Evolutionary conservation across 2,797 vertebrate species (phyloP), one percentile per base, ranked within the genome.

Genomic region (Salarias fasciatus): DNA sequence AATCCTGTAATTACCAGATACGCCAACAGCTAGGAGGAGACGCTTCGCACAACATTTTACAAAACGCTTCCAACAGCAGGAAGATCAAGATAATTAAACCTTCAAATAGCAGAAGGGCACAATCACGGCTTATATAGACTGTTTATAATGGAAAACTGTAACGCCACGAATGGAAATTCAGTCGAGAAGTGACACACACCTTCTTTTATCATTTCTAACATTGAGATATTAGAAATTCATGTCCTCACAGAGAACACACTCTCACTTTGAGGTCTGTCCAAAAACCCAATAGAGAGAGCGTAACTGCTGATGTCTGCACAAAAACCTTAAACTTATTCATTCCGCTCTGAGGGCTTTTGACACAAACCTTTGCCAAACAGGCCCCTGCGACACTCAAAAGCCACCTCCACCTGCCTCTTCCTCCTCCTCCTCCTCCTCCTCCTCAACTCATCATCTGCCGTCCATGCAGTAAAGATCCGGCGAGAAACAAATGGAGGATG

Each of bases 1-100:
- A 92, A 93, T 92, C 89, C 88, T 89, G 91, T 86, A 92, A 93
- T 94, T 92, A 92, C 75, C 67, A 77, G 79, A 84, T 86, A 76
- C 60, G 87, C 89, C 89, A 65, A 18, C 54, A 86, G 88, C 88
- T 84, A 77, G 75, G 89, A 86, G 58, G 63, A 83, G 56, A 75
- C 80, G 79, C 88, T 92, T 87, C 79, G 72, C 70, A 77, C 60
- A 59, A 77, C 60, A 59, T 80, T 85, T 71, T 74, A 75, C 79
- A 80, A 77, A 72, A 74, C 63, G 73, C 79, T 83, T 79, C 50
- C 11, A 77, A 77, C 60, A 72, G 69, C 38, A 68, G 56, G 63
- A 62, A 83, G 52, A 84, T 81, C 66, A 64, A 61, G 48, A 77
- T 63, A 70, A 30, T 48, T 68, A 74, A 75, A 86, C 52, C 43